These are phyloP conservation scores for Hippocampus zosterae DNA, from an alignment of 2,113 vertebrate species.

Conservation along the genomic window DNA sequence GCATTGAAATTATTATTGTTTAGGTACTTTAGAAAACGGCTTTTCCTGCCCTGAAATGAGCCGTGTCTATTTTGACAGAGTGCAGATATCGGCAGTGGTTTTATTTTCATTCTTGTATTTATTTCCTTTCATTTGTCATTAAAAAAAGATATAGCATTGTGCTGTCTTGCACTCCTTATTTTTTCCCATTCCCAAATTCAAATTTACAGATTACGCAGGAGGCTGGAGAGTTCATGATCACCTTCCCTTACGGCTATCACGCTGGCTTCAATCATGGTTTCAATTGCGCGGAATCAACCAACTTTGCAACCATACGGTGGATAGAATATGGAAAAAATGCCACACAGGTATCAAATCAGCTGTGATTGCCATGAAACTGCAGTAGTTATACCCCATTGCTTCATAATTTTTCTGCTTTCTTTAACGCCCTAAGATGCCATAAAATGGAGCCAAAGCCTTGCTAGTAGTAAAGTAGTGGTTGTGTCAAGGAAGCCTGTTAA, in stretches of 20 bases:
- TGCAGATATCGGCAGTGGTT: constrained; percentile 1
- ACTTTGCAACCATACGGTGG: constrained; percentile 94
- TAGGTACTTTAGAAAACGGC: constrained; percentile 14
- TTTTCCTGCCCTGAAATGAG: constrained; percentile 17
- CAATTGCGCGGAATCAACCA: constrained; percentile 98
- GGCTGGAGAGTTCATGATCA: constrained; percentile 96
- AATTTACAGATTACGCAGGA: constrained; percentile 88
- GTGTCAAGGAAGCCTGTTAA: too few relatives aligned
- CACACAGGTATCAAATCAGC: constrained; percentile 65
- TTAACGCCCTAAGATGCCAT: too few relatives aligned
- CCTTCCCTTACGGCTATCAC: constrained; percentile 97
- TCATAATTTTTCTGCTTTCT: background rate
- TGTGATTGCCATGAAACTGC: background rate
- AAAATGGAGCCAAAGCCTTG: too few relatives aligned
- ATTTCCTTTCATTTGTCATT: background rate
- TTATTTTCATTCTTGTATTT: background rate
- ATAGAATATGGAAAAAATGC: constrained; percentile 97
- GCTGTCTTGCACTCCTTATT: background rate
- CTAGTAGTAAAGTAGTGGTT: too few relatives aligned
- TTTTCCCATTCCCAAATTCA: constrained; percentile 7
- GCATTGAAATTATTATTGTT: constrained; percentile 9
- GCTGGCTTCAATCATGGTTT: constrained; percentile 98
- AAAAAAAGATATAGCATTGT: background rate
- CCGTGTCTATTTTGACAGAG: constrained; percentile 5
- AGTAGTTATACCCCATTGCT: background rate